Evolutionary conservation across 35 echinoderm and acorn worm genomes (phyloP).

Genomic region (Heliocidaris erythrogramma): DNA sequence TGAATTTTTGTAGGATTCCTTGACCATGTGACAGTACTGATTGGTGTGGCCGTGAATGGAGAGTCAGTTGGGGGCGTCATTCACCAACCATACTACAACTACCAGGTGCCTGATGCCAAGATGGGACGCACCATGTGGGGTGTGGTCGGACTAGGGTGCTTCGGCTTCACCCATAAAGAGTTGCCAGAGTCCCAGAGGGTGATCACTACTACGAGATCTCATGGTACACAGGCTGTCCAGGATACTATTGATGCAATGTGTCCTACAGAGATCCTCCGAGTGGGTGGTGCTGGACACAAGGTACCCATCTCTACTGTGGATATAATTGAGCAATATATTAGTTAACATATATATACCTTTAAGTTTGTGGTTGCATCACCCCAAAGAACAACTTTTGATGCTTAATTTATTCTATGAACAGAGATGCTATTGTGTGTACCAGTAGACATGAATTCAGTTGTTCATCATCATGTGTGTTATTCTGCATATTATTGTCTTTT

Average conservation of each 20-base stretch:
- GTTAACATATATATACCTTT: too few relatives aligned
- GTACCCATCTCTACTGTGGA: conserved; percentile 27
- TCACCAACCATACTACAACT: conserved; percentile 98
- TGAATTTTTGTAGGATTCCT: conserved; percentile 30
- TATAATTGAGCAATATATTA: too few relatives aligned
- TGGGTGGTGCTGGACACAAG: conserved; percentile 96
- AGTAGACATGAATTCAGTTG: too few relatives aligned
- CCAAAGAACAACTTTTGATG: too few relatives aligned
- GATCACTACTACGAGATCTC: conserved; percentile 91
- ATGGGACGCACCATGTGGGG: conserved; percentile 98
- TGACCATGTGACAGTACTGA: conserved; percentile 84
- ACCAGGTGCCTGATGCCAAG: conserved; percentile 55
- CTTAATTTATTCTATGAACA: too few relatives aligned
- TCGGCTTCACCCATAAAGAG: conserved; percentile 81
- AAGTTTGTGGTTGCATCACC: too few relatives aligned
- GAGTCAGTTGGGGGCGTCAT: conserved; percentile 86
- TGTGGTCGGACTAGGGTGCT: conserved; percentile 80
- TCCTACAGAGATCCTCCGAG: conserved; percentile 82
- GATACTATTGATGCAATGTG: conserved; percentile 92
- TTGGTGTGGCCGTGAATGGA: conserved; percentile 93
- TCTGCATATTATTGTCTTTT: too few relatives aligned
- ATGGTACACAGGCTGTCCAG: conserved; percentile 83
- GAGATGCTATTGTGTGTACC: too few relatives aligned
- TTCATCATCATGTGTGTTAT: too few relatives aligned
- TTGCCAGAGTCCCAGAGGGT: conserved; percentile 66